Evolutionary conservation across 2,797 vertebrate genomes (phyloP), one percentile per base, ranked within the genome.

Genomic region (Ctenopoma multispine): DNA sequence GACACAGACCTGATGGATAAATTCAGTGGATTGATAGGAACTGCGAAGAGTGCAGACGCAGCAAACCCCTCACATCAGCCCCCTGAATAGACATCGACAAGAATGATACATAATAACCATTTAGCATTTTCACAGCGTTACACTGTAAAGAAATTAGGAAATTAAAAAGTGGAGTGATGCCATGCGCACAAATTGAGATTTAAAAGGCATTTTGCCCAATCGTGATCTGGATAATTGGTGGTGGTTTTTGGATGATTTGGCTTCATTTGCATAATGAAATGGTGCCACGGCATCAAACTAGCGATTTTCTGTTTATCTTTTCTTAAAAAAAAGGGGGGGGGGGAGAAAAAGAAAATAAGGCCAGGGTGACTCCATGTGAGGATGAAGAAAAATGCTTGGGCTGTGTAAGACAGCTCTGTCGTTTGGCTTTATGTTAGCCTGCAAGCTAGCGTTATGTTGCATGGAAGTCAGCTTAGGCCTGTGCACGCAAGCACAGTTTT

Each of bases 31-130:
- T 85, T 87, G 82, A 89, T 86, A 63, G 67, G 46, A 83, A 64
- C 69, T 87, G 83, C 72, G 64, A 87, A 31, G 81, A 85, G 77
- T 92, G 88, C 86, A 90, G 84, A 89, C 79, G 87, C 90, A 89
- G 87, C 89, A 89, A 67, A 63, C 27, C 81, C 64, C 67, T 55
- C 72, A 62, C 68, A 82, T 62, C 67, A 81, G 47, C 69, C 79
- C 75, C 80, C 81, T 53, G 79, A 81, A 82, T 78, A 90, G 82
- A 87, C 80, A 89, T 85, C 82, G 89, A 83, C 85, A 85, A 83
- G 76, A 88, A 47, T 79, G 69, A 81, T 83, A 55, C 50, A 79
- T 69, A 72, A 78, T 75, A 63, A 69, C 57, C 27, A 11, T 34
- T 10, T 9, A 34, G 31, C 31, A 34, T 10, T 8, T 9, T 34